Conservation (phyloP, 2,797 vertebrate genomes). For the Lagodon rhomboides region DNA sequence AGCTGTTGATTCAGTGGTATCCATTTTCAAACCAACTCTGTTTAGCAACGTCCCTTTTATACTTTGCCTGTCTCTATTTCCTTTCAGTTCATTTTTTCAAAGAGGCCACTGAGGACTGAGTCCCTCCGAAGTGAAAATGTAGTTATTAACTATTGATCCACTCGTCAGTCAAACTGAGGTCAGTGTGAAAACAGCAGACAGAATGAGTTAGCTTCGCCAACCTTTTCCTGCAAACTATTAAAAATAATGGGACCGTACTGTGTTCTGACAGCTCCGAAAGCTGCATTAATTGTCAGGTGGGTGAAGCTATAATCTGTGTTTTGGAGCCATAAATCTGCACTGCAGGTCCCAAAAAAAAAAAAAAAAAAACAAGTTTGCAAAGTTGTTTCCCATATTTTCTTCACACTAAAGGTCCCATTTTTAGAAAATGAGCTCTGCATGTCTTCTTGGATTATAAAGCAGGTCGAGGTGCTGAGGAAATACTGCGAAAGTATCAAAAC, state of each 20-base stretch:
- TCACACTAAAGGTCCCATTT: no score
- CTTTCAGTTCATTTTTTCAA: neutral
- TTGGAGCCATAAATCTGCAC: neutral
- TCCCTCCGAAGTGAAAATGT: constrained; percentile 18
- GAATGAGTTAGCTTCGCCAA: neutral
- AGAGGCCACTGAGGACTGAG: neutral
- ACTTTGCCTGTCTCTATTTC: neutral
- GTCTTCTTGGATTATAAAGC: no score
- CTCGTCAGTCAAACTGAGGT: constrained; percentile 19
- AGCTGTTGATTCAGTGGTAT: constrained; percentile 2
- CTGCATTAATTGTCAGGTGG: neutral
- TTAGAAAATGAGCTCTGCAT: no score
- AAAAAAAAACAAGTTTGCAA: neutral
- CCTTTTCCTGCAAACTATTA: neutral
- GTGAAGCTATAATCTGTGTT: neutral
- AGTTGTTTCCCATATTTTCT: neutral
- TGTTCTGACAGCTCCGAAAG: neutral
- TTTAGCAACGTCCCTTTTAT: neutral
- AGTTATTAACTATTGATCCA: constrained; percentile 56
- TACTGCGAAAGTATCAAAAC: no score
- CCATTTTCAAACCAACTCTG: neutral
- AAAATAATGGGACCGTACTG: constrained; percentile 10
- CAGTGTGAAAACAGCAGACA: constrained; percentile 4
- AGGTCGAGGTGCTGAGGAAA: no score
- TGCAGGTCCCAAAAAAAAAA: neutral